Evolutionary conservation across 2,888 invertebrate species (phyloP).

Genomic region (Lithophane socia): DNA sequence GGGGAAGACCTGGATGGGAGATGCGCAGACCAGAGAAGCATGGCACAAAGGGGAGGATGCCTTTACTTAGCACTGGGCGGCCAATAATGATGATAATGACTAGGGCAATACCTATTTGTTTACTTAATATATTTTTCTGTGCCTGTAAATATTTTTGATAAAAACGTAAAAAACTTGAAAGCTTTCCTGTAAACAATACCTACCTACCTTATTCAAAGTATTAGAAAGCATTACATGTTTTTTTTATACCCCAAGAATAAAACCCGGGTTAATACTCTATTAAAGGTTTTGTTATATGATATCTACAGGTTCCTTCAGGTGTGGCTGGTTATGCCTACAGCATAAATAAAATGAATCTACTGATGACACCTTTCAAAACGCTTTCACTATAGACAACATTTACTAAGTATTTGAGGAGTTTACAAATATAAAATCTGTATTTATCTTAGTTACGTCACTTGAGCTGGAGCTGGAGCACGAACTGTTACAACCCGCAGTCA

Average conservation of each 20-base stretch:
- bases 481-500: slow-evolving; percentile 21
- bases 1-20: background rate
- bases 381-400: background rate
- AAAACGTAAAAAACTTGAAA: background rate
- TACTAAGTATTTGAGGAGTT: background rate
- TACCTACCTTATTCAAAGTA: background rate
- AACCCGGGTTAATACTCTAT: background rate
- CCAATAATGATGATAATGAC: background rate
- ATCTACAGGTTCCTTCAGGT: too few species aligned
- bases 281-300: background rate
- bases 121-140: background rate
- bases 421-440: background rate
- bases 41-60: too few species aligned
- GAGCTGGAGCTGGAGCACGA: slow-evolving; percentile 16
- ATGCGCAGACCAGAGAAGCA: too few species aligned
- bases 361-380: background rate
- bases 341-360: background rate
- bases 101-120: background rate
- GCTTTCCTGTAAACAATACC: background rate
- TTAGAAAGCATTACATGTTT: background rate
- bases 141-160: background rate
- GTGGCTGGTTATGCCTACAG: background rate
- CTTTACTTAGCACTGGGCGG: background rate
- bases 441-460: slow-evolving; percentile 8
- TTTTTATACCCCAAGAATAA: background rate